Evolutionary conservation across 2,113 vertebrate genomes (phyloP).

Genomic region (Phaetusa simplex): DNA sequence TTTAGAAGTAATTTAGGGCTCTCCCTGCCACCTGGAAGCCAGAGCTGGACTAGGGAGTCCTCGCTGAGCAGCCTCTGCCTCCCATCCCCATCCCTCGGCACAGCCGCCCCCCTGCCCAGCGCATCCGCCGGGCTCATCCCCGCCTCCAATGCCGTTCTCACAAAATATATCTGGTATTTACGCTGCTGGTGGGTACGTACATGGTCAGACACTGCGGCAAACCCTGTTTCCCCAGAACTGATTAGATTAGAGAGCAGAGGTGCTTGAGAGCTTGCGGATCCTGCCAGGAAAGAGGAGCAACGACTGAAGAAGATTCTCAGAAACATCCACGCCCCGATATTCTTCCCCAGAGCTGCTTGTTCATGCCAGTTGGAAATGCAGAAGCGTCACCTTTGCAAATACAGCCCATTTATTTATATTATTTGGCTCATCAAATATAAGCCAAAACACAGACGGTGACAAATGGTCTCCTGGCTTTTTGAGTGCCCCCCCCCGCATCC

Average conservation of each 20-base stretch:
- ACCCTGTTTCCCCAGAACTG: neutral
- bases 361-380: neutral
- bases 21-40: neutral
- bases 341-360: neutral
- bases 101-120: neutral
- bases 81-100: accelerated
- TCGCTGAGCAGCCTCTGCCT: neutral
- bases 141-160: neutral
- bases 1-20: neutral
- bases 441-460: neutral
- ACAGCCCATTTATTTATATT: neutral
- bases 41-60: neutral
- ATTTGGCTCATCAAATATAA: neutral
- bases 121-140: neutral
- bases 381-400: neutral
- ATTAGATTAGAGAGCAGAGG: conserved; percentile 37
- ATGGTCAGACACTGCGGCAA: neutral
- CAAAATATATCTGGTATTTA: neutral
- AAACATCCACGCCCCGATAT: neutral
- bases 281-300: conserved; percentile 18
- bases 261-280: neutral
- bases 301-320: neutral
- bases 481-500: neutral
- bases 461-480: neutral
- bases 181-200: neutral